A percentile compares a stretch with the other conserved stretches of the same genome.
Conservation (phyloP, 2,888 invertebrate genomes). For the Cosmia trapezina region DNA sequence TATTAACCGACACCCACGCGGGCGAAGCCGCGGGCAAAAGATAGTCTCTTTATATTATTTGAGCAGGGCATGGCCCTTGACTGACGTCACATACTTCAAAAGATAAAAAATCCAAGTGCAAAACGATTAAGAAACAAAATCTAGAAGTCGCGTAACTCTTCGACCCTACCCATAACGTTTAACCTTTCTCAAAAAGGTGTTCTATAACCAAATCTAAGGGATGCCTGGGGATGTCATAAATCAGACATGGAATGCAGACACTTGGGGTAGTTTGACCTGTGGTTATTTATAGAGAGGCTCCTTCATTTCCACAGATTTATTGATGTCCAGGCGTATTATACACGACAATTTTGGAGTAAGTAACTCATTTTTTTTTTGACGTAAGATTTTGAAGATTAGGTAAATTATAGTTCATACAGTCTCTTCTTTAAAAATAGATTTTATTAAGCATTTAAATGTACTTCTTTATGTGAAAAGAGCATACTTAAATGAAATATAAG, state of each 20-base stretch:
- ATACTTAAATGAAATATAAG: not conserved
- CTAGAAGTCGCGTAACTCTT: constrained; percentile 35
- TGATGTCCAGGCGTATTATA: constrained; percentile 36
- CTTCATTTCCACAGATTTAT: constrained; percentile 56
- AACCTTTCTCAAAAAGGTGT: constrained; percentile 45
- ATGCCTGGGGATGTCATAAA: constrained; percentile 54
- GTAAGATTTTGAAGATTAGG: not conserved
- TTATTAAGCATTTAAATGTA: not conserved
- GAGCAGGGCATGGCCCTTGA: not conserved
- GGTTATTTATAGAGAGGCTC: constrained; percentile 55
- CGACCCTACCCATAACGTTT: constrained; percentile 8
- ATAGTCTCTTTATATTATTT: not conserved
- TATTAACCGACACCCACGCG: no score
- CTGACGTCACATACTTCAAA: not conserved
- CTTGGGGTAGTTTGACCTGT: constrained; percentile 46
- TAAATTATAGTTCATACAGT: no score
- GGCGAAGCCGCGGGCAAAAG: no score
- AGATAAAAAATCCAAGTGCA: not conserved
- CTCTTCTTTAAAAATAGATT: not conserved
- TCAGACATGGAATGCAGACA: constrained; percentile 50
- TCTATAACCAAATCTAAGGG: constrained; percentile 54
- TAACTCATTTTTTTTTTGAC: constrained; percentile 23
- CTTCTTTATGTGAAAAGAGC: not conserved
- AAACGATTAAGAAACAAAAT: constrained; percentile 33
- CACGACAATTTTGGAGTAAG: constrained; percentile 12